Evolutionary conservation across 2,888 invertebrate genomes (phyloP).

Genomic region (Torymus texanus): DNA sequence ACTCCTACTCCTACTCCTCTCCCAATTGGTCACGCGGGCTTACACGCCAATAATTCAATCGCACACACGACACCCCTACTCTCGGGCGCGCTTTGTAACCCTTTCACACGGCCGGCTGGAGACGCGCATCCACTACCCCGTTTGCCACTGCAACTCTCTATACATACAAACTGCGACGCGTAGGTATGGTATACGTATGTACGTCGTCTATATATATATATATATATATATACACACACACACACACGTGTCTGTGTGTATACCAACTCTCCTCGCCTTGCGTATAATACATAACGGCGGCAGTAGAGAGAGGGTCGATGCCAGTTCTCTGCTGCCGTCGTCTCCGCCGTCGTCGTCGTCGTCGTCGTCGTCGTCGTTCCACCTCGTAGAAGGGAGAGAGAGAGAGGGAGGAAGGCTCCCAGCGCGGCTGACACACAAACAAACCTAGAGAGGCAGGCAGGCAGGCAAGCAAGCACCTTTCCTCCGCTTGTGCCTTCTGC

Average conservation of each 20-base stretch:
- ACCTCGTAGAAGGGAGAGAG: constrained; percentile 33
- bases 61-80: not conserved
- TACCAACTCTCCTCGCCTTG: too few species aligned
- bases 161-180: too few species aligned
- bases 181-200: too few species aligned
- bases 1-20: not conserved
- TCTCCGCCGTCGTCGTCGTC: not conserved
- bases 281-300: constrained; percentile 13
- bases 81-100: not conserved
- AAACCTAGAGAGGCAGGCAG: constrained; percentile 65
- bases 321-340: not conserved
- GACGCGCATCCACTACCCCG: too few species aligned
- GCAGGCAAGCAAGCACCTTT: constrained; percentile 5
- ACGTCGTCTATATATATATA: too few species aligned
- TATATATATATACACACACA: too few species aligned
- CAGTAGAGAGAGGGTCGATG: constrained; percentile 24
- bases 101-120: not conserved
- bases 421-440: constrained; percentile 75
- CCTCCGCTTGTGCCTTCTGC: not conserved
- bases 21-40: constrained; percentile 23
- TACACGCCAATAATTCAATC: constrained; percentile 30
- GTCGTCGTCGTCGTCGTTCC: not conserved
- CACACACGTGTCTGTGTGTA: too few species aligned
- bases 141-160: too few species aligned
- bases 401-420: constrained; percentile 64